Base-by-base conservation (phyloP, 2,888 invertebrate species). In the Sepioteuthis lessoniana region DNA sequence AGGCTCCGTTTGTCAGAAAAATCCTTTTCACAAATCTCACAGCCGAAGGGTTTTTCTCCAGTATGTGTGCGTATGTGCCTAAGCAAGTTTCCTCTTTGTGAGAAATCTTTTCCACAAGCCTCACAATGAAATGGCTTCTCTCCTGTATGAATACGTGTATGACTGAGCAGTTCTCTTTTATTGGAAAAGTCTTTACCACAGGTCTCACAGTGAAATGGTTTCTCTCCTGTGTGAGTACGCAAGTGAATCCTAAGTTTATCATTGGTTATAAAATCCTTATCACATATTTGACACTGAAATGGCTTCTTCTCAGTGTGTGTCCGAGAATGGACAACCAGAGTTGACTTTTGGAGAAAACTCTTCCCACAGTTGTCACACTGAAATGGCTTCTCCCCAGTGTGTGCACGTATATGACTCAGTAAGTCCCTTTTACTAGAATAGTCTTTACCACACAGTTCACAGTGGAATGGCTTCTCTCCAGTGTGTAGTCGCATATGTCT, bases 91-190 rank as follows among this genome's bases (percentile, higher is more conserved):
- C 38, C 37, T 38, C 42, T 91, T 19, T 42, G 91, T 25, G 91
- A 91, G 42, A 91, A 91, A 38, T 91, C 91, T 37, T 91, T 91
- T 91, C 91, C 91, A 91, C 91, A 91, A 37, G 42, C 42, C 42
- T 91, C 91, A 91, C 91, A 91, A 8, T 91, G 91, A 35, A 91
- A 91, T 38, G 91, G 91, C 42, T 91, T 91, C 91, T 91, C 91
- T 19, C 91, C 91, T 19, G 91, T 91, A 37, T 91, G 91, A 13
- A 91, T 91, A 38, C 42, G 37, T 38, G 42, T 91, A 42, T 91
- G 91, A 21, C 42, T 42, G 8, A 38, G 37, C 35, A 91, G 91
- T 38, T 91, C 37, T 37, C 38, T 38, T 38, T 91, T 91, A 37
- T 91, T 37, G 21, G 91, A 91, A 38, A 91, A 91, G 21, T 91